Evolutionary conservation across 1,140 invertebrate genomes (phyloP), one percentile per base, ranked within the genome.

Genomic region (Oncopodura yosiiana): DNA sequence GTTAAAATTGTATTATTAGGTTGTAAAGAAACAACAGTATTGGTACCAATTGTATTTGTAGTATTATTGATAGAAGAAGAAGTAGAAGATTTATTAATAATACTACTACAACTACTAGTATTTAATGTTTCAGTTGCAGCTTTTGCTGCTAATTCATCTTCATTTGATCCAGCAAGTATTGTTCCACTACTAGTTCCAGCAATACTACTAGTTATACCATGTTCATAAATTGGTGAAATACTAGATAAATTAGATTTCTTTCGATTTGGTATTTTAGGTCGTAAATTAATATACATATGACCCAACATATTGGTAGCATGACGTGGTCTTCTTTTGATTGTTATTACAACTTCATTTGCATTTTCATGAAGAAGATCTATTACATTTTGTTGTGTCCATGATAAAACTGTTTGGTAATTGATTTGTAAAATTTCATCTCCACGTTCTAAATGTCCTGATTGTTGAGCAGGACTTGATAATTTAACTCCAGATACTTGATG

Each of bases 381-480:
- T 16, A 63, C 38, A 18, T 46, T 39, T 32, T 27, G 16, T 27
- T 58, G 56, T 12, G 39, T 37, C 62, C 62, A 64, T 14, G 52
- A 56, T 45, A 58, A 48, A 1, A 64, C 62, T 27, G 58, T 61
- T 39, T 59, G 56, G 36, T 61, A 59, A 53, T 64, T 64, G 2
- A 64, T 50, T 53, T 63, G 62, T 11, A 63, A 44, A n/a, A 63
- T 63, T 44, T 63, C 62, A 36, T 61, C 58, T 6, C 62, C 62
- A 16, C 53, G n/a, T 34, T 61, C 62, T 8, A 61, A 44, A 46
- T 61, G 52, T 8, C 58, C 58, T 11, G 61, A 62, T 29, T 58
- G 58, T 32, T 57, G 52, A 19, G 58, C 56, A 1, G 58, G 62
- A 21, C 50, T 55, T 5, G 52, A 41, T 19, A 61, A 30, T 23